Evolutionary conservation across 1,140 invertebrate species (phyloP).

Genomic region (Danaus plexippus): DNA sequence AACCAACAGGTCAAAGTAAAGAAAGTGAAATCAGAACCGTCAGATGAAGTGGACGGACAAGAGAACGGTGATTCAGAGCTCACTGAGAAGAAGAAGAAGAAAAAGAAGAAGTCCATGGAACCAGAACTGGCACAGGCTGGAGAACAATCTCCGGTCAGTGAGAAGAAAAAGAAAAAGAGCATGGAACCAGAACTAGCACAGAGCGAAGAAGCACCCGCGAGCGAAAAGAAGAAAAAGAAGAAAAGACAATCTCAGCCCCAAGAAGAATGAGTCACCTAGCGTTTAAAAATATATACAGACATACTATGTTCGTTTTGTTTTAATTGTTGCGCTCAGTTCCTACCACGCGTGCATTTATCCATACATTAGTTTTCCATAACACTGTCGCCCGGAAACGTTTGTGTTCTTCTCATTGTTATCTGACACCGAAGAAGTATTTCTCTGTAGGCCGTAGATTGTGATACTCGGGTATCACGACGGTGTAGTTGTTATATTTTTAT

Average conservation of each 20-base stretch:
- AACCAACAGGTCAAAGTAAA: constrained; percentile 35
- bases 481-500: too few species aligned
- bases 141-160: constrained; percentile 14
- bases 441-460: too few species aligned
- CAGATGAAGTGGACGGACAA: constrained; percentile 22
- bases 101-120: constrained; percentile 49
- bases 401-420: too few species aligned
- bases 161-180: constrained; percentile 16
- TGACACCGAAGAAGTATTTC: too few species aligned
- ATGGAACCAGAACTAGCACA: constrained; percentile 13
- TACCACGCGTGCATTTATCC: too few species aligned
- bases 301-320: too few species aligned
- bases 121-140: constrained; percentile 3
- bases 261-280: constrained; percentile 30
- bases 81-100: constrained; percentile 65
- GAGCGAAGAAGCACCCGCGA: constrained; percentile 3
- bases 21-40: constrained; percentile 31
- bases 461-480: too few species aligned
- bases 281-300: too few species aligned
- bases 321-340: too few species aligned
- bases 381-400: too few species aligned
- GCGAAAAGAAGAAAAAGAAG: constrained; percentile 63
- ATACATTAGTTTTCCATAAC: too few species aligned
- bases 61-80: constrained; percentile 31
- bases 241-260: constrained; percentile 37